Percentiles rank a stretch among this genome's conserved stretches.
Conservation (phyloP, 2,888 invertebrate species). For the Limnephilus marmoratus region DNA sequence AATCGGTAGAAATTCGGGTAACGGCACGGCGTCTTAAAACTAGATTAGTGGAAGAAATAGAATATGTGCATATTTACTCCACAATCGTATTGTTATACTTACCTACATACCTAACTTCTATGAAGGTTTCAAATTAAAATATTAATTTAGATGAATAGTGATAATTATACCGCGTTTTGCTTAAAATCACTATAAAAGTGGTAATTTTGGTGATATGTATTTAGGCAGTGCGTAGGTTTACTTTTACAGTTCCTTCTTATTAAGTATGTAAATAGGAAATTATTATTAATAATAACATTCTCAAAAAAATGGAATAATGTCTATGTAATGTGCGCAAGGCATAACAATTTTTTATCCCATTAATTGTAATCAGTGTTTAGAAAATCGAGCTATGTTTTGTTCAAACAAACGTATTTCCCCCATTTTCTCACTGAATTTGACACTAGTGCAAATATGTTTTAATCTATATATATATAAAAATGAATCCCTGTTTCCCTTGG, state of each 20-base stretch:
- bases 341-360: not conserved
- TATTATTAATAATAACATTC: not conserved
- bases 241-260: not conserved
- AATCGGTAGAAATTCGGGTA: too few species aligned
- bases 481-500: too few species aligned
- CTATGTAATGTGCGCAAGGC: not conserved
- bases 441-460: too few species aligned
- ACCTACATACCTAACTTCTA: not conserved
- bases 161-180: not conserved
- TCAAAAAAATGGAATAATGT: not conserved
- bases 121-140: not conserved
- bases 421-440: too few species aligned
- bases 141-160: not conserved
- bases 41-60: too few species aligned
- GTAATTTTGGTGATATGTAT: not conserved
- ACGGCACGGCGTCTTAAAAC: too few species aligned
- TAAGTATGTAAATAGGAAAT: not conserved
- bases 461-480: too few species aligned
- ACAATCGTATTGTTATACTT: not conserved
- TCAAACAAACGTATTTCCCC: too few species aligned
- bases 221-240: not conserved
- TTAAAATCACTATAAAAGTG: not conserved
- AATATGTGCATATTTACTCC: not conserved
- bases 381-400: too few species aligned
- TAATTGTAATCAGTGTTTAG: too few species aligned